A percentile compares a stretch with the other conserved stretches of the same genome.
Evolutionary conservation across 2,113 vertebrate species (phyloP).

Genomic region (Pteropus alecto): DNA sequence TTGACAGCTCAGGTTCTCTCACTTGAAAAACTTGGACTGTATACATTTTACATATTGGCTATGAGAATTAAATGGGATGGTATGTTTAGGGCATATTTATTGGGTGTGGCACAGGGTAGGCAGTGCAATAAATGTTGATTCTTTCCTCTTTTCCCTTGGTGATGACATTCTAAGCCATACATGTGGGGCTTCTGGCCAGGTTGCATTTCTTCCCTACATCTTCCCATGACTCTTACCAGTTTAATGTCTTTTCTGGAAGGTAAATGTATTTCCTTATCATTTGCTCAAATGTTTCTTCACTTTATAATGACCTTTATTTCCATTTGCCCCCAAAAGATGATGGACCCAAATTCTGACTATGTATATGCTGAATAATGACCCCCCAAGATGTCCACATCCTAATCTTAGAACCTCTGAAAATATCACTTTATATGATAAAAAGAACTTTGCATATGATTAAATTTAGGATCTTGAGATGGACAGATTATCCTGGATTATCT

Average conservation of each 20-base stretch:
- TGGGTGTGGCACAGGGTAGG: background rate
- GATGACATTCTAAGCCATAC: background rate
- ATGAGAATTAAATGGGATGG: background rate
- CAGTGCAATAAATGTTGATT: background rate
- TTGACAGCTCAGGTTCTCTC: background rate
- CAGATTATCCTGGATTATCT: background rate
- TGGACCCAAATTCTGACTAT: background rate
- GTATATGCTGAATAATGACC: background rate
- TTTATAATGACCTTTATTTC: background rate
- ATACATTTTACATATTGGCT: background rate
- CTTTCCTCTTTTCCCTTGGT: background rate
- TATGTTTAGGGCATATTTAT: background rate
- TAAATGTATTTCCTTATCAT: background rate
- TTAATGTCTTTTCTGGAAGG: background rate
- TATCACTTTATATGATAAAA: background rate
- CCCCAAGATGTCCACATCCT: background rate
- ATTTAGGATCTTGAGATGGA: background rate
- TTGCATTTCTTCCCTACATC: background rate
- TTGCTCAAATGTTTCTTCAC: background rate
- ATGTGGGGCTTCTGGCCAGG: background rate
- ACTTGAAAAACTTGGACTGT: background rate
- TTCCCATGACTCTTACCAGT: background rate
- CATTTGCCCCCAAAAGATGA: background rate
- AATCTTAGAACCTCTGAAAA: background rate
- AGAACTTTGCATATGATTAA: background rate